Evolutionary conservation across 1,140 invertebrate genomes (phyloP).

Genomic region (Phortica variegata): DNA sequence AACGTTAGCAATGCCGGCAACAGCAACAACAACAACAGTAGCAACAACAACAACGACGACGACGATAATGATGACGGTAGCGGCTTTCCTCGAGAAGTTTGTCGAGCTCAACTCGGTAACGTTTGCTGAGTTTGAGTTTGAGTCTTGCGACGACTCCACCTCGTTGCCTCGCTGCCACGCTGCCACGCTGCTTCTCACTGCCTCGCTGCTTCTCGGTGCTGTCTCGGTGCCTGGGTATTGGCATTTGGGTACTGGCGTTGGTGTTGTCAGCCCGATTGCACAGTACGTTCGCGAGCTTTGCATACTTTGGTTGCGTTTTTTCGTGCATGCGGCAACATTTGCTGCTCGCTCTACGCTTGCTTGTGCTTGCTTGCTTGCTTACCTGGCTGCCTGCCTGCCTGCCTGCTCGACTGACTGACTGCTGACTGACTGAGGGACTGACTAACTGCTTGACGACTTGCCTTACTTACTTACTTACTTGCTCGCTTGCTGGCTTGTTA

Average conservation of each 20-base stretch:
- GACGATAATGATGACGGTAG: constrained; percentile 14
- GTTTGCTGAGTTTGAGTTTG: constrained; percentile 3
- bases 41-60: constrained; percentile 12
- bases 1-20: constrained; percentile 24
- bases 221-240: constrained; percentile 7
- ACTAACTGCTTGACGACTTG: too few species aligned
- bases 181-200: too few species aligned
- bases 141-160: background rate
- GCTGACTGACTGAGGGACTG: too few species aligned
- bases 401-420: too few species aligned
- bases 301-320: constrained; percentile 56
- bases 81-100: constrained; percentile 42
- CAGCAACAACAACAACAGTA: constrained; percentile 32
- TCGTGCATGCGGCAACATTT: too few species aligned
- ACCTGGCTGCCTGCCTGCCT: too few species aligned
- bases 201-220: constrained; percentile 6
- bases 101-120: constrained; percentile 26
- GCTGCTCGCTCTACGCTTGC: too few species aligned
- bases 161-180: background rate
- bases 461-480: too few species aligned
- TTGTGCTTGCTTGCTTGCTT: too few species aligned
- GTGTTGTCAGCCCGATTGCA: constrained; percentile 28
- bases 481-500: too few species aligned
- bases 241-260: too few species aligned
- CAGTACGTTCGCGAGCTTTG: constrained; percentile 57